Base-by-base conservation (phyloP, 2,113 vertebrate genomes). In the Chrysochloris asiatica region DNA sequence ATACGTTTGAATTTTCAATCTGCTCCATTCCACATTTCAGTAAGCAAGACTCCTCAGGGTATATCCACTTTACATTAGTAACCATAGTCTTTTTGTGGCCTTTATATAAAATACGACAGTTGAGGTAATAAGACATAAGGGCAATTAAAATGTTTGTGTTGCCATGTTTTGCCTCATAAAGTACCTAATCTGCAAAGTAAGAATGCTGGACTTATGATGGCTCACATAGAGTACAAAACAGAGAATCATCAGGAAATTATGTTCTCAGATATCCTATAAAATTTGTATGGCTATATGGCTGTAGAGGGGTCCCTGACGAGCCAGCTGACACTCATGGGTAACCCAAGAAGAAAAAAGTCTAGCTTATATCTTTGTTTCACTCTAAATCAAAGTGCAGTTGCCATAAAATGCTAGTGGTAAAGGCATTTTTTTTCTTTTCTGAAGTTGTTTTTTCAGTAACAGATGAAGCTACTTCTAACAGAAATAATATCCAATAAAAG, bases 71-170 rank as follows among this genome's bases (percentile, higher is more conserved):
- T 43, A 88, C 73, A n/a, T 52, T 75, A 61, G 11, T 61, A 86
- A 90, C 80, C 69, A 26, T 63, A 90, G 89, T 82, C 63, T 94
- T 93, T 92, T 89, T 94, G 92, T 95, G 92, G 72, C 96, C 97
- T 98, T 98, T 98, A 97, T 98, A 97, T 96, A 92, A 95, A 96
- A 88, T 86, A 79, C 96, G 95, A 89, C 95, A 95, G 95, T 95
- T 92, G 93, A 86, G 94, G 94, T 89, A 89, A 78, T 95, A 1
- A 7, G 95, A 92, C 59, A 33, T 79, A 85, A 28, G 65, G 65
- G 96, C 94, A 96, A 97, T 98, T 97, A 97, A 93, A 96, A 95
- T 97, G 84, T 97, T 96, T 0, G 81, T 94, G 97, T 98, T 98
- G 97, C 97, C 97, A 97, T 84, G 96, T 83, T 97, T 93, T 88